Evolutionary conservation across 1,140 invertebrate genomes (phyloP).

Genomic region (Sarcophaga peregrina): DNA sequence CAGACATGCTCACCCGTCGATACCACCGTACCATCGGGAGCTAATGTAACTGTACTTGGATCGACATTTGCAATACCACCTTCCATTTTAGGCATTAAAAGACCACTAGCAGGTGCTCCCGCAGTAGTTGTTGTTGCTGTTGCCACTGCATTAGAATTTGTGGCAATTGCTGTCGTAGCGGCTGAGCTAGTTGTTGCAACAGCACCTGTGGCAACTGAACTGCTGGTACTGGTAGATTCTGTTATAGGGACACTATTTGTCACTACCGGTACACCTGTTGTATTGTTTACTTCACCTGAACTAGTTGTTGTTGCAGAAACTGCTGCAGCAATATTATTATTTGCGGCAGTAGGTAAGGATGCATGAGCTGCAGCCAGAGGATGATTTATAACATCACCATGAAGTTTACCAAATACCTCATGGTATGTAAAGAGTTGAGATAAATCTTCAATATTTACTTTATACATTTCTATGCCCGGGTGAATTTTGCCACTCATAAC

Average conservation of each 20-base stretch:
- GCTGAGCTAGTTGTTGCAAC: constrained; percentile 42
- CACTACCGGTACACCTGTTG: constrained; percentile 52
- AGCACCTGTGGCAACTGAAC: constrained; percentile 47
- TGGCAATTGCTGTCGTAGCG: constrained; percentile 41
- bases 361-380: constrained; percentile 54
- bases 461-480: constrained; percentile 78
- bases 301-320: constrained; percentile 61
- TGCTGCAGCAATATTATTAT: constrained; percentile 61
- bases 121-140: constrained; percentile 46
- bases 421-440: constrained; percentile 86
- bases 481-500: constrained; percentile 51
- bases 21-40: constrained; percentile 68
- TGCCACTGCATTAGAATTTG: constrained; percentile 20
- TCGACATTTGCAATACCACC: constrained; percentile 69
- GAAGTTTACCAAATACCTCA: constrained; percentile 87
- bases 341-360: constrained; percentile 50
- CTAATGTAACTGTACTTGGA: constrained; percentile 68
- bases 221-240: constrained; percentile 47
- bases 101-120: constrained; percentile 52
- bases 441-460: constrained; percentile 85
- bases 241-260: constrained; percentile 43
- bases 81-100: constrained; percentile 71
- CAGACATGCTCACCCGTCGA: constrained; percentile 79
- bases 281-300: constrained; percentile 55
- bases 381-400: constrained; percentile 70